A percentile compares a stretch with the other conserved stretches of the same genome.
These are phyloP conservation scores for Crax fasciolata DNA, from an alignment of 2,797 vertebrate genomes.

Conservation along the genomic window DNA sequence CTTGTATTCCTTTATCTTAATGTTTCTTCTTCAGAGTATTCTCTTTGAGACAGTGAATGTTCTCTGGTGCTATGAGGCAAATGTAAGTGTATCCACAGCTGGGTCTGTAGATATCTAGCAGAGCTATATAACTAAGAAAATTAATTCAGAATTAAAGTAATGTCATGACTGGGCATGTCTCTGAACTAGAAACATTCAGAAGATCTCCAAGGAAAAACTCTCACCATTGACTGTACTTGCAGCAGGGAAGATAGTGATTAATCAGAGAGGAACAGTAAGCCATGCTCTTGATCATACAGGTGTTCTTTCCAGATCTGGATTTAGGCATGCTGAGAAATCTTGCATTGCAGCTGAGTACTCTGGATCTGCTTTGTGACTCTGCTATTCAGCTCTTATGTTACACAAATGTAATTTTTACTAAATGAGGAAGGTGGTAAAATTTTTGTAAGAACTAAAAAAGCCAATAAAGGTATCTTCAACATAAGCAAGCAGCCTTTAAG, in stretches of 20 bases:
- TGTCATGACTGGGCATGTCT: not conserved
- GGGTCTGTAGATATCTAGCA: not conserved
- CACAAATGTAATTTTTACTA: not conserved
- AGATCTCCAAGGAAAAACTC: not conserved
- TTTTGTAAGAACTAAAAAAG: not conserved
- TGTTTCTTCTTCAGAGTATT: not conserved
- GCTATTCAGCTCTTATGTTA: not conserved
- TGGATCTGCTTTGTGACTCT: not conserved
- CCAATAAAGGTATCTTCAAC: not conserved
- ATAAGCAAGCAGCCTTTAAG: not conserved
- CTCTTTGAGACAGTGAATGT: not conserved
- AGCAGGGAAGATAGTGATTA: not conserved
- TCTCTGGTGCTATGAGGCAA: not conserved
- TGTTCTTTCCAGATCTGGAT: not conserved
- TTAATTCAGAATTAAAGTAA: not conserved
- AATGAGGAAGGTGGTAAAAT: not conserved
- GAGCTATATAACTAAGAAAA: not conserved
- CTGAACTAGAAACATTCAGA: not conserved
- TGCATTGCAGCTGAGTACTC: not conserved
- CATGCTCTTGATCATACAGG: not conserved
- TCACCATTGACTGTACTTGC: not conserved
- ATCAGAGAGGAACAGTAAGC: not conserved
- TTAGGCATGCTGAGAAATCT: not conserved
- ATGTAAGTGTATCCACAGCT: not conserved
- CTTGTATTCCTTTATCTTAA: slow-evolving; percentile 32